Percentiles rank a stretch among this genome's conserved stretches.
These are phyloP conservation scores for Gonocerus acuteangulatus DNA, from an alignment of 2,888 invertebrate species.

Conservation along the genomic window DNA sequence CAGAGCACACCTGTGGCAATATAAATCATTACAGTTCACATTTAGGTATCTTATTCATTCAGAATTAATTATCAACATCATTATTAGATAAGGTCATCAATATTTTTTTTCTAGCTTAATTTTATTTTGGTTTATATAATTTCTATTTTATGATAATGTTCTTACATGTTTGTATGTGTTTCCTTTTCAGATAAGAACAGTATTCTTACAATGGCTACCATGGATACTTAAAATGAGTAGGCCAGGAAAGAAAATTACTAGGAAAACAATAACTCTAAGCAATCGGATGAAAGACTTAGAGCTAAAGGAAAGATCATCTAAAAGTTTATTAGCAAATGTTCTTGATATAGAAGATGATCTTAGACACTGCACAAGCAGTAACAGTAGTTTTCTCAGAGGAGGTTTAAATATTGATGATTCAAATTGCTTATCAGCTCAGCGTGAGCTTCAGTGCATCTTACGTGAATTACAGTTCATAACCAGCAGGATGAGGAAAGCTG, in stretches of 20 bases:
- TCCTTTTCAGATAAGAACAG: constrained; percentile 70
- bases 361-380: constrained; percentile 45
- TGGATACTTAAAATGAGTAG: constrained; percentile 93
- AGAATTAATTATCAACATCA: not conserved
- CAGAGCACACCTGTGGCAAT: no score
- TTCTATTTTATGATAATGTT: not conserved
- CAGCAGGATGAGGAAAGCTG: constrained; percentile 85
- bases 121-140: no score
- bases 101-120: not conserved
- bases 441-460: constrained; percentile 78
- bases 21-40: no score
- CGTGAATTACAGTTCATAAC: constrained; percentile 92
- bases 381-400: constrained; percentile 38
- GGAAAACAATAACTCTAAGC: constrained; percentile 82
- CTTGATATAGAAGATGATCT: constrained; percentile 94
- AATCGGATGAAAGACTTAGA: constrained; percentile 88
- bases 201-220: constrained; percentile 95
- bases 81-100: not conserved
- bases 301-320: constrained; percentile 86
- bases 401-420: constrained; percentile 38
- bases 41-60: no score
- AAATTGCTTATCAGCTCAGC: constrained; percentile 50
- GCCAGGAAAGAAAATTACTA: constrained; percentile 88
- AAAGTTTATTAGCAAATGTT: constrained; percentile 88
- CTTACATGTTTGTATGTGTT: not conserved